Conservation (phyloP, 2,888 invertebrate species). For the Pristionchus mayeri region DNA sequence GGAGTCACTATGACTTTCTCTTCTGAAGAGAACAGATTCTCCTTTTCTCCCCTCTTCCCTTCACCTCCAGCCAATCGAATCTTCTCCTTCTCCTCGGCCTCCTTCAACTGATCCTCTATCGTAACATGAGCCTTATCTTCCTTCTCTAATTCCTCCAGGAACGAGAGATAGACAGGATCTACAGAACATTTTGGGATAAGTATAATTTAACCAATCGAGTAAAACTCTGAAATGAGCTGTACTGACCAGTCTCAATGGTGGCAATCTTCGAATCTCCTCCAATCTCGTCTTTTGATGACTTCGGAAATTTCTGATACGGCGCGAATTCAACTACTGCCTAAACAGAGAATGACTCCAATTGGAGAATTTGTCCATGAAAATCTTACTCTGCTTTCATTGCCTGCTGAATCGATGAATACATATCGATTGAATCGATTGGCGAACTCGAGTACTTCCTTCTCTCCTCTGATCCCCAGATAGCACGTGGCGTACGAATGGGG, state of each 20-base stretch:
- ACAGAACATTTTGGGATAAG: too few relatives aligned
- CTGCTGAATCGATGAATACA: conserved; percentile 45
- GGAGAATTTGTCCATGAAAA: too few relatives aligned
- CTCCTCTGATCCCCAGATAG: conserved; percentile 25
- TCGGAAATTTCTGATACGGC: conserved; percentile 45
- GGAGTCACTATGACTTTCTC: conserved; percentile 36
- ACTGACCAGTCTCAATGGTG: conserved; percentile 36
- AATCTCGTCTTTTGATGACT: conserved; percentile 30
- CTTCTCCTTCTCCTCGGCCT: conserved; percentile 39
- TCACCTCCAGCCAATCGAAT: conserved; percentile 17
- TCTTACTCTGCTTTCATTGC: conserved; percentile 31
- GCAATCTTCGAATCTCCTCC: conserved; percentile 47
- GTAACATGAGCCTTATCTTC: conserved; percentile 21
- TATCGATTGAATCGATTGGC: conserved; percentile 49
- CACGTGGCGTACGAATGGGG: conserved; percentile 43
- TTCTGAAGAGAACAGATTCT: background rate
- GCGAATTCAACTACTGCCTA: conserved; percentile 48
- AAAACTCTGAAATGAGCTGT: background rate
- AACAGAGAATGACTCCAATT: background rate
- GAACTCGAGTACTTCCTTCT: conserved; percentile 47
- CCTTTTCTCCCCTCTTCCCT: background rate
- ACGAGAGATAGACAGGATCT: conserved; percentile 42
- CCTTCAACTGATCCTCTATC: conserved; percentile 48
- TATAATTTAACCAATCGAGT: too few relatives aligned
- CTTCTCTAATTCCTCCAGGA: conserved; percentile 38